Evolutionary conservation across 2,797 vertebrate genomes (phyloP).

Genomic region (Aeoliscus strigatus): DNA sequence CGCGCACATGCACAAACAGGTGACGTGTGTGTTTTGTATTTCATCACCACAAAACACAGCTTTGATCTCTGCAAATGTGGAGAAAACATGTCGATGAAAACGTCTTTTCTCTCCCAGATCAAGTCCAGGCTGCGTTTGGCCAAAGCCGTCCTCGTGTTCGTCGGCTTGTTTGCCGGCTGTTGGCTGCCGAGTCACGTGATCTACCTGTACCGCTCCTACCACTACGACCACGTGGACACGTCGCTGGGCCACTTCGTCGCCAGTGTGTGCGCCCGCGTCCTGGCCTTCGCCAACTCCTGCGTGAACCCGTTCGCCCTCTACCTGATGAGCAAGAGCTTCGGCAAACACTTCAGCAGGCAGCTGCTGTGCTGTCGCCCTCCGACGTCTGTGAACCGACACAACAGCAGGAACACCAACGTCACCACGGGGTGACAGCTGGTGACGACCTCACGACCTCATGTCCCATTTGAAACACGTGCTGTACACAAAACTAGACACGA

Average conservation of each 20-base stretch:
- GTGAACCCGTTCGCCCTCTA: constrained; percentile 96
- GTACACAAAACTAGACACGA: too few relatives aligned
- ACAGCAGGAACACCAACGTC: constrained; percentile 42
- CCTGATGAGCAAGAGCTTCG: constrained; percentile 92
- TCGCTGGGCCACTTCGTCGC: constrained; percentile 86
- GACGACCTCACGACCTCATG: too few relatives aligned
- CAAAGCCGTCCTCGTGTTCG: constrained; percentile 93
- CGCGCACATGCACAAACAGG: constrained; percentile 66
- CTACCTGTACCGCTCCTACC: constrained; percentile 95
- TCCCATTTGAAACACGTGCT: too few relatives aligned
- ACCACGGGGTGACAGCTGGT: constrained; percentile 40
- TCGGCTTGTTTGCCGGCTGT: constrained; percentile 91
- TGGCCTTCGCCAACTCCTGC: constrained; percentile 94
- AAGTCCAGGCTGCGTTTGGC: constrained; percentile 93
- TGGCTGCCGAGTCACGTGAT: constrained; percentile 95
- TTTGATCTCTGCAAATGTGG: neutral
- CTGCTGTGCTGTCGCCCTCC: constrained; percentile 81
- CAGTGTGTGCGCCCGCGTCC: constrained; percentile 87
- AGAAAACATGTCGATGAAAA: neutral
- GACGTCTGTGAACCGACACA: constrained; percentile 33
- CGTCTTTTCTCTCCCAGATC: constrained; percentile 67
- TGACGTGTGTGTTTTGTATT: constrained; percentile 78
- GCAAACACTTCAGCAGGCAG: constrained; percentile 93
- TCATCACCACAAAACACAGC: neutral
- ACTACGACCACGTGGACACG: constrained; percentile 88